Evolutionary conservation across 2,113 vertebrate species (phyloP).

Genomic region (Pelecanoides urinatrix): DNA sequence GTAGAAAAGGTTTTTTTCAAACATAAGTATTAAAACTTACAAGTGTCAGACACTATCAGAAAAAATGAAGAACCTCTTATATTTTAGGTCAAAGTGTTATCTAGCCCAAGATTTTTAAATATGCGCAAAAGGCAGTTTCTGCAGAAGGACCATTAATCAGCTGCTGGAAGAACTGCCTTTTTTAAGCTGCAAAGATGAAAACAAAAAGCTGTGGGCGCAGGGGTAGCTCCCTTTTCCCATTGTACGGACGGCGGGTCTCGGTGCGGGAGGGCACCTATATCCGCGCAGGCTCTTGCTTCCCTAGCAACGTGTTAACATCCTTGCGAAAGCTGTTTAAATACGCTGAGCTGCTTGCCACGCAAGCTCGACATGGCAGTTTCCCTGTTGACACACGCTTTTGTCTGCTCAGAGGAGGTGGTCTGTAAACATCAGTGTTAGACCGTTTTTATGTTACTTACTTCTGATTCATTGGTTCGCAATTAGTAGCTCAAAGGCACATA

Average conservation of each 20-base stretch:
- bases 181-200: not conserved
- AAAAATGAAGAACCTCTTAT: not conserved
- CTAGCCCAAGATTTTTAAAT: constrained; percentile 45
- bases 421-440: not conserved
- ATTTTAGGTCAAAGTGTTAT: constrained; percentile 40
- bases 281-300: not conserved
- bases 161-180: not conserved
- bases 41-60: not conserved
- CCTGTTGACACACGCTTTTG: constrained; percentile 54
- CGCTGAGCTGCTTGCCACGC: constrained; percentile 10
- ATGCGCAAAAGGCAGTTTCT: constrained; percentile 6
- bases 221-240: constrained; percentile 25
- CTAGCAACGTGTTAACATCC: constrained; percentile 65
- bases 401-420: constrained; percentile 14
- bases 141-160: not conserved
- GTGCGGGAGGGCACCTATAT: constrained; percentile 16
- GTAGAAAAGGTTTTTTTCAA: not conserved
- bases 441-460: not conserved
- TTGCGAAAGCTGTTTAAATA: constrained; percentile 29
- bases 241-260: not conserved
- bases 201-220: not conserved
- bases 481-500: constrained; percentile 31
- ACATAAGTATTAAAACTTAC: not conserved
- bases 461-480: constrained; percentile 31
- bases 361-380: not conserved